Evolutionary conservation across 1,140 invertebrate genomes (phyloP).

Genomic region (Pachypeltis micranthus): DNA sequence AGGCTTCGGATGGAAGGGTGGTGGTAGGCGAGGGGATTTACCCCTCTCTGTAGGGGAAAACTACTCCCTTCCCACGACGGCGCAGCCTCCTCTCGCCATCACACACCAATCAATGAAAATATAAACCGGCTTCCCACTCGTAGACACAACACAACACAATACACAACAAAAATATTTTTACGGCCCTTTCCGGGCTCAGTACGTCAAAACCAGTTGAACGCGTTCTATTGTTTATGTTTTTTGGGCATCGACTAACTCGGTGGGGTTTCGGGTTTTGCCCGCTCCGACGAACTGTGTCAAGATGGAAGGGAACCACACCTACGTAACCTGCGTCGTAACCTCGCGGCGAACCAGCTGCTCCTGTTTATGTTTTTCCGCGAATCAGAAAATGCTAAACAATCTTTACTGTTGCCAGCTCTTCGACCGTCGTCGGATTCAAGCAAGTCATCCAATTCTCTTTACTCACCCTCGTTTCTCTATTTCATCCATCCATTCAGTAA

Average conservation of each 20-base stretch:
- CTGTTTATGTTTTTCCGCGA: background rate
- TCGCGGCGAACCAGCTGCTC: background rate
- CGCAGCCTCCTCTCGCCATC: conserved; percentile 14
- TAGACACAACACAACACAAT: conserved; percentile 17
- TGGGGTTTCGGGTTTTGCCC: background rate
- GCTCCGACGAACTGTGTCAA: background rate
- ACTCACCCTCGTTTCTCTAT: too few relatives aligned
- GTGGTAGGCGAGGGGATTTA: too few relatives aligned
- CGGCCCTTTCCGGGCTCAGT: background rate
- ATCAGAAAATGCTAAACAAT: too few relatives aligned
- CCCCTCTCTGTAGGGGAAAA: conserved; percentile 10
- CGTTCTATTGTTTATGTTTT: conserved; percentile 13
- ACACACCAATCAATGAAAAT: conserved; percentile 29
- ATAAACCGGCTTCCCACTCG: conserved; percentile 23
- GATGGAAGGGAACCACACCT: conserved; percentile 8
- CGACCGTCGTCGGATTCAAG: too few relatives aligned
- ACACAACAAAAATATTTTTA: conserved; percentile 6
- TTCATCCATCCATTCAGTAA: too few relatives aligned
- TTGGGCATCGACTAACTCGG: background rate
- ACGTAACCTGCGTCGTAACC: conserved; percentile 5
- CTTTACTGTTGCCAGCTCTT: too few relatives aligned
- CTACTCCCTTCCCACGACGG: conserved; percentile 9
- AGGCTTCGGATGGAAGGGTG: conserved; percentile 9
- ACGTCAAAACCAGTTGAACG: background rate
- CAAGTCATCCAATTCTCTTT: too few relatives aligned